Conservation (phyloP, 1,140 invertebrate species). For the Drosophila gunungcola region DNA sequence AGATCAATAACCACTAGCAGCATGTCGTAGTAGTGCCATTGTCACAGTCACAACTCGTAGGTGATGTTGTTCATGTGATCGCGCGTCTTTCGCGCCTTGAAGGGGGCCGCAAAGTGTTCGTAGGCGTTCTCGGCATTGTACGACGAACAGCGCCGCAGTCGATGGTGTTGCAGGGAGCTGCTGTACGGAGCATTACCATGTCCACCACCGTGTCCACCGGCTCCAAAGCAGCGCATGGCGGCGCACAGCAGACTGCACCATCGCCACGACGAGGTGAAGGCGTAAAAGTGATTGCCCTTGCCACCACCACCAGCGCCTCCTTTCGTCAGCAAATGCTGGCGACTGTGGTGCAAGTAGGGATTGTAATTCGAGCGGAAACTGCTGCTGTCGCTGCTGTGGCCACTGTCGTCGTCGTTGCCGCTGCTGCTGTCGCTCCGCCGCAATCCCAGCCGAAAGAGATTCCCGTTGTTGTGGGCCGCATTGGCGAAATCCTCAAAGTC, state of each 20-base stretch:
- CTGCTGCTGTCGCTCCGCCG: conserved; percentile 72
- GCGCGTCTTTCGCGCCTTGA: conserved; percentile 78
- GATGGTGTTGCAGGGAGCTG: conserved; percentile 72
- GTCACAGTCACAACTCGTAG: conserved; percentile 85
- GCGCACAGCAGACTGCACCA: conserved; percentile 83
- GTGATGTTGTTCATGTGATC: conserved; percentile 84
- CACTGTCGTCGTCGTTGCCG: conserved; percentile 73
- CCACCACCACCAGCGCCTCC: conserved; percentile 11
- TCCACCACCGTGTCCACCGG: conserved; percentile 36
- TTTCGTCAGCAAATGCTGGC: conserved; percentile 76
- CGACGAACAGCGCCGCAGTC: conserved; percentile 71
- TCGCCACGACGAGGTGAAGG: conserved; percentile 80
- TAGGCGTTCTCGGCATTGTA: conserved; percentile 79
- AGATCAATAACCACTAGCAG: conserved; percentile 73
- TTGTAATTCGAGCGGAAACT: conserved; percentile 82
- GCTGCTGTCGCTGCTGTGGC: conserved; percentile 72
- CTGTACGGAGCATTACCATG: conserved; percentile 69
- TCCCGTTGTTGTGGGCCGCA: conserved; percentile 77
- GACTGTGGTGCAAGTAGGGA: conserved; percentile 79
- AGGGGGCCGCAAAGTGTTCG: conserved; percentile 79
- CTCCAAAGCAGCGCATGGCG: conserved; percentile 84
- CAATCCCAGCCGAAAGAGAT: conserved; percentile 75
- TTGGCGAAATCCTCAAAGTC: conserved; percentile 75
- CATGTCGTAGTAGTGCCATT: conserved; percentile 55
- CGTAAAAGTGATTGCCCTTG: conserved; percentile 60